Evolutionary conservation across 2,113 vertebrate genomes (phyloP).

Genomic region (Merops nubicus): DNA sequence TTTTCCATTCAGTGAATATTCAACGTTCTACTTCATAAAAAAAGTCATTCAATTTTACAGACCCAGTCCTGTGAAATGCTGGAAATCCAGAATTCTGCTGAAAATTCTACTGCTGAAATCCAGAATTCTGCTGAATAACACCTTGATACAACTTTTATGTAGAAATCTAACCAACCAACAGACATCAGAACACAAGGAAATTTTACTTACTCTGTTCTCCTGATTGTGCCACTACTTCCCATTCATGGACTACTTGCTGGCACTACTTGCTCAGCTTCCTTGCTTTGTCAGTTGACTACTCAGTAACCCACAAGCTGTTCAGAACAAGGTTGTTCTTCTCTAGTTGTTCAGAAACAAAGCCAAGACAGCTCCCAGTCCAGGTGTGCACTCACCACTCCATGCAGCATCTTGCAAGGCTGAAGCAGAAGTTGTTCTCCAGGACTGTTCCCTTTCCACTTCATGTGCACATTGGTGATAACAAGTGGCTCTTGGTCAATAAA

Average conservation of each 20-base stretch:
- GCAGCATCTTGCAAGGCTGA: constrained; percentile 18
- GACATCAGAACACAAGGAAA: not conserved
- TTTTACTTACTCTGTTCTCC: not conserved
- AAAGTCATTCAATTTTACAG: not conserved
- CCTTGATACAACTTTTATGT: not conserved
- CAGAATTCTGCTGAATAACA: not conserved
- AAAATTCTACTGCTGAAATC: not conserved
- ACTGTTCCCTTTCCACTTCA: constrained; percentile 33
- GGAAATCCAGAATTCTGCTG: not conserved
- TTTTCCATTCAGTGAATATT: not conserved
- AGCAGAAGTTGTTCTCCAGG: not conserved
- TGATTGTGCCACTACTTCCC: not conserved
- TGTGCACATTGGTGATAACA: not conserved
- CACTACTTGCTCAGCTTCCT: not conserved
- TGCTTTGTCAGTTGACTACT: not conserved
- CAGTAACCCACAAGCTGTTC: not conserved
- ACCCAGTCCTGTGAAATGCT: not conserved
- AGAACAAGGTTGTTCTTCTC: not conserved
- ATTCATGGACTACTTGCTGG: not conserved
- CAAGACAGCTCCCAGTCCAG: not conserved
- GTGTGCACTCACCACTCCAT: constrained; percentile 28
- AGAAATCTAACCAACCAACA: not conserved
- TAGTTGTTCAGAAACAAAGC: not conserved
- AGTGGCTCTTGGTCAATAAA: not conserved
- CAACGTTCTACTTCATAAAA: not conserved